phyloP scores from a whole-genome alignment of 2,797 vertebrate genomes.

The Kryptopterus vitreolus region DNA sequence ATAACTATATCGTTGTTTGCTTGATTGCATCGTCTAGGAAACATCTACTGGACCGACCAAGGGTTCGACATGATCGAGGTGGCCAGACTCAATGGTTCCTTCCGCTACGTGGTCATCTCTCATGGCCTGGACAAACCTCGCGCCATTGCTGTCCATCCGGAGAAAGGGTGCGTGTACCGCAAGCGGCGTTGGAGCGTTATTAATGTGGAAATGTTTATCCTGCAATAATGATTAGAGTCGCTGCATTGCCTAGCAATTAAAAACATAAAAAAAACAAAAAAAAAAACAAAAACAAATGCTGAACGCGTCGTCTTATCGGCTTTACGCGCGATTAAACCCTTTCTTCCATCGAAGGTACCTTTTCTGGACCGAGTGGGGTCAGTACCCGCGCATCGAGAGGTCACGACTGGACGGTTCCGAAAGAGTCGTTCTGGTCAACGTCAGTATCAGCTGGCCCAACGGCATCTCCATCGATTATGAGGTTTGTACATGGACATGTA shows the following conservation, averaged over 20 bases:
- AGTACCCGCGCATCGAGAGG: slow-evolving; percentile 94
- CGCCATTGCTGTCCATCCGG: slow-evolving; percentile 93
- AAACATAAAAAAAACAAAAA: not conserved
- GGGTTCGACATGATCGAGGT: slow-evolving; percentile 98
- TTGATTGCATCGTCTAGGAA: slow-evolving; percentile 72
- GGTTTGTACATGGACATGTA: slow-evolving; percentile 70
- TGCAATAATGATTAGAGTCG: slow-evolving; percentile 15
- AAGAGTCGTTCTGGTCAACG: slow-evolving; percentile 87
- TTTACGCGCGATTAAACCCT: not conserved
- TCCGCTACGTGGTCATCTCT: slow-evolving; percentile 96
- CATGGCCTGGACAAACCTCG: slow-evolving; percentile 95
- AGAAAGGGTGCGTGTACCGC: slow-evolving; percentile 88
- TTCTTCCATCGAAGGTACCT: slow-evolving; percentile 78
- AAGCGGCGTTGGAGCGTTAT: slow-evolving; percentile 29
- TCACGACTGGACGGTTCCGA: slow-evolving; percentile 89
- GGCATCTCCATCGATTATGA: slow-evolving; percentile 94
- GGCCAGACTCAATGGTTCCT: slow-evolving; percentile 92
- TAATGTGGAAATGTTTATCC: slow-evolving; percentile 34
- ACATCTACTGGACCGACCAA: slow-evolving; percentile 99
- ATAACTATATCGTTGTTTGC: not conserved
- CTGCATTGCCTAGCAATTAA: slow-evolving; percentile 13
- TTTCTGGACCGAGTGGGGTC: slow-evolving; percentile 99
- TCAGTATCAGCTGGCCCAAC: slow-evolving; percentile 97
- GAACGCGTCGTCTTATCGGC: not conserved
- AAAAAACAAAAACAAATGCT: not conserved